Base-by-base conservation (phyloP, 2,888 invertebrate genomes). In the Pristionchus arcanus region DNA sequence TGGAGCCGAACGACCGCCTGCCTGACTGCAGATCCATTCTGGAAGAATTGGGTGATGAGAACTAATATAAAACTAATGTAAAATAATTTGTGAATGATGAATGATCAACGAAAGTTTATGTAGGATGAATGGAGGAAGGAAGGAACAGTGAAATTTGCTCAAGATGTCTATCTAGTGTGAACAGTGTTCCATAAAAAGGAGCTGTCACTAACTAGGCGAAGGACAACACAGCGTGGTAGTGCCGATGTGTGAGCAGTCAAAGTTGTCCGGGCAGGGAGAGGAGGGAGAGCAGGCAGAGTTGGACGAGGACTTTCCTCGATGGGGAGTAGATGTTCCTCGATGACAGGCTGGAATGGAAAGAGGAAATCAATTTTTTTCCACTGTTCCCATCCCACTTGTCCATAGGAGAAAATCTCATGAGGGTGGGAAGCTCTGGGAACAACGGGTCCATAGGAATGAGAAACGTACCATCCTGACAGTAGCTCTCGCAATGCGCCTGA, bases 141-240 rank as follows among this genome's bases (percentile, higher is more conserved):
- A n/a, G n/a, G n/a, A n/a, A n/a, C n/a, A n/a, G n/a, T n/a, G n/a
- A n/a, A n/a, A n/a, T n/a, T n/a, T n/a, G n/a, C n/a, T n/a, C n/a
- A 13, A 55, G 55, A 19, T 55, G n/a, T 16, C 55, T 19, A 2
- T 55, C 13, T 16, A 55, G 21, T 55, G 55, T 16, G 15, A 0
- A 42, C 42, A 9, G 19, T 3, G 31, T 34, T n/a, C n/a, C 1
- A n/a, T 2, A 81, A 21, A 42, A 42, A 19, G 49, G 53, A 21
- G 37, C 19, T 2, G 71, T 49, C 49, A 87, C 92, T 86, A 16
- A 93, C 93, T 92, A 66, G 92, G 37, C 87, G 91, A 91, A 21
- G 92, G 92, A 89, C 93, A 93, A 90, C 93, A 93, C 90, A 91
- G 89, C 68, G 92, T 92, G 87, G 92, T 91, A 74, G 92, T 91